Evolutionary conservation across 2,797 vertebrate species (phyloP).

Genomic region (Microhierax caerulescens): DNA sequence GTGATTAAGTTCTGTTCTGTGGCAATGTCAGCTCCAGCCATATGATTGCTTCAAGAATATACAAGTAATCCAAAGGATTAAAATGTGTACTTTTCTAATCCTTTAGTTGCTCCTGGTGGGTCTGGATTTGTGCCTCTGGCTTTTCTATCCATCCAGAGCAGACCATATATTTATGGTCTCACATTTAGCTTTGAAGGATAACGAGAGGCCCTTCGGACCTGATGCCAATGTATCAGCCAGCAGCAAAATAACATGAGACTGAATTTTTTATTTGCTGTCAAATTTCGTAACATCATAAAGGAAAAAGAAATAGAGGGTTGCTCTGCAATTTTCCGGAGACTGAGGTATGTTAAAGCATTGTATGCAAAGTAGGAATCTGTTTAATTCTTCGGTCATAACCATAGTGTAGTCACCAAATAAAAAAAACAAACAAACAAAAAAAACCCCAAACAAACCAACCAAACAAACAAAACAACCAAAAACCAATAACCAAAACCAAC

Average conservation of each 20-base stretch:
- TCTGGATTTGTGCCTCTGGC: not conserved
- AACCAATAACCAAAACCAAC: too few relatives aligned
- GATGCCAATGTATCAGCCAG: not conserved
- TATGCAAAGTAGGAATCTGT: not conserved
- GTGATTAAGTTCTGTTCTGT: not conserved
- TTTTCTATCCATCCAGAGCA: not conserved
- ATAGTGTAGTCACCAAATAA: not conserved
- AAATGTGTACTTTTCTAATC: constrained; percentile 9
- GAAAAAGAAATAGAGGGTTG: not conserved
- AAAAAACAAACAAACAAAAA: not conserved
- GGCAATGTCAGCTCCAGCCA: not conserved
- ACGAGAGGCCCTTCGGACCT: not conserved
- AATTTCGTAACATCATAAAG: constrained; percentile 13
- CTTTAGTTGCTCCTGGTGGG: constrained; percentile 2
- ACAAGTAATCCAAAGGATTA: constrained; percentile 1
- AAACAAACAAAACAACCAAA: too few relatives aligned
- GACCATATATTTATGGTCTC: constrained; percentile 2
- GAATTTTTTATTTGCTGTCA: constrained; percentile 49
- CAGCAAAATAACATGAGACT: constrained; percentile 28
- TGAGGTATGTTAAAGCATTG: not conserved
- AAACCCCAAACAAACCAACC: too few relatives aligned
- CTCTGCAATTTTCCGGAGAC: not conserved
- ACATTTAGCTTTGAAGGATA: constrained; percentile 36
- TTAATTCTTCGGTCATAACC: not conserved
- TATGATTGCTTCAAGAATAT: not conserved